Conservation (phyloP, 1,140 invertebrate genomes). For the Penaeus vannamei region DNA sequence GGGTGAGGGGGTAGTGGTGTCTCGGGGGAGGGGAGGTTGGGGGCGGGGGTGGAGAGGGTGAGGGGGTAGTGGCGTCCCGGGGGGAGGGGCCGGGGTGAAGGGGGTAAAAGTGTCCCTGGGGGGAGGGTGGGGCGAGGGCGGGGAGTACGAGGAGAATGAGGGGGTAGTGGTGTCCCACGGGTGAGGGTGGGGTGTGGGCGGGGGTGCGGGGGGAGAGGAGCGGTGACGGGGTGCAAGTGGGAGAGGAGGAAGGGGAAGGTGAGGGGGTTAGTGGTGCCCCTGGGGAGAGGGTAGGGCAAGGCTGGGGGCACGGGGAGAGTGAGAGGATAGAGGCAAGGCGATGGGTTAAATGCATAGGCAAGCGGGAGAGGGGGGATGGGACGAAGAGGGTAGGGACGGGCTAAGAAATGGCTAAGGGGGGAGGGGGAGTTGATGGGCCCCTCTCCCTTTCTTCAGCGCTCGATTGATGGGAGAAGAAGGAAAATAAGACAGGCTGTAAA, state of each 20-base stretch:
- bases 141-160: background rate
- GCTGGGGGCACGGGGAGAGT: background rate
- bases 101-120: background rate
- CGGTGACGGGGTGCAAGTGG: background rate
- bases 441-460: too few relatives aligned
- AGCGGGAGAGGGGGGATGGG: background rate
- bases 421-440: background rate
- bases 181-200: background rate
- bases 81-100: background rate
- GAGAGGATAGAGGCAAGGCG: background rate
- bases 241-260: background rate
- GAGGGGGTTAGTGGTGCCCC: background rate
- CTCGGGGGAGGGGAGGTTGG: background rate
- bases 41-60: background rate
- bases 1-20: background rate
- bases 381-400: background rate
- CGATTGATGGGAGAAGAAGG: constrained; percentile 13
- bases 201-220: background rate
- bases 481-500: background rate
- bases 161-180: background rate
- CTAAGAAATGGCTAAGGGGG: background rate
- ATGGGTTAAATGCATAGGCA: background rate
- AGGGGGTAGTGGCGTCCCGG: background rate
- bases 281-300: background rate
- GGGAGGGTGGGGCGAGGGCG: background rate